Base-by-base conservation (phyloP, 2,113 vertebrate species). In the Antigone vipio region DNA sequence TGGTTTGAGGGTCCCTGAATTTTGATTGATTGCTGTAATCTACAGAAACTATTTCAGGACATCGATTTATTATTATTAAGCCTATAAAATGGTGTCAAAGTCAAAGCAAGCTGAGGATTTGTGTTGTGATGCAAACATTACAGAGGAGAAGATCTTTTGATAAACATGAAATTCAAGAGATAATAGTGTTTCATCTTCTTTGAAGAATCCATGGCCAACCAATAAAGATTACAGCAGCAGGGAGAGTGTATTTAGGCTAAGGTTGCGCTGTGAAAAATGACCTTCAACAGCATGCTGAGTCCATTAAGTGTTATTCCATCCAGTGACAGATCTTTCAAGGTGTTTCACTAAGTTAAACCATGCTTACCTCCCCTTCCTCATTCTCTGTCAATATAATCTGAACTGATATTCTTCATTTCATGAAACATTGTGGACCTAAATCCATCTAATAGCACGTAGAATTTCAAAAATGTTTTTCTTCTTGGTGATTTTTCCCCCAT, bases 1-100 rank as follows among this genome's bases (percentile, higher is more conserved):
- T 98, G 96, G 97, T 98, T 97, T 97, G 96, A 97, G 97, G 97
- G 88, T 98, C 97, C 89, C 97, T 97, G 98, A 98, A 98, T 97
- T 98, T 98, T 98, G 98, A 99, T 98, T 98, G 98, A 98, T 98
- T 97, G 95, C 90, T 92, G 63, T 98, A 98, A 98, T 99, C 98
- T 98, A 93, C 71, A 97, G 80, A 98, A 98, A 98, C 98, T 98
- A 98, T 98, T 98, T 98, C 97, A 98, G 96, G 97, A 98, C 94
- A 97, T 95, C 97, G 97, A 98, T 98, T 98, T 98, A 98, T 98
- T 97, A 96, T 96, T 97, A 98, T 97, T 98, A 97, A 98, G 92
- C 95, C 97, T 98, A 98, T 98, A 97, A 98, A 97, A 97, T 94
- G 88, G 97, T 98, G 97, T 97, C 97, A 98, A 97, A 97, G 98